Evolutionary conservation across 2,113 vertebrate genomes (phyloP), one percentile per base, ranked within the genome.

Genomic region (Talpa occidentalis): DNA sequence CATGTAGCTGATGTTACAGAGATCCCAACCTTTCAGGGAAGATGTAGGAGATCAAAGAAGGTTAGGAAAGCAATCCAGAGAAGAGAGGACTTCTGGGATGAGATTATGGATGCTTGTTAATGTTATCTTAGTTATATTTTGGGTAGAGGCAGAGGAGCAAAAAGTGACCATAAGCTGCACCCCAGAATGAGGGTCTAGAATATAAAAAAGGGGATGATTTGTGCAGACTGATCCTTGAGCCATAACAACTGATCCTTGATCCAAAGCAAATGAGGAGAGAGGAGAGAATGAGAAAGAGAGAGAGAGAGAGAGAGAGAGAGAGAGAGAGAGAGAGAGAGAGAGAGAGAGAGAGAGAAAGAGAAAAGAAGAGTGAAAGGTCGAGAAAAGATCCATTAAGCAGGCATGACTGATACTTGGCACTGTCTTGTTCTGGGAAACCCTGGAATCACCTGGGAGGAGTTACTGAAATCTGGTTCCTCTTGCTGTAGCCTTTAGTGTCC

Each of bases 101-200:
- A 93, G 40, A 91, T 95, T 78, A 81, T 1, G 60, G 44, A 6
- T 12, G 28, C 47, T 76, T 72, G 62, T 49, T 62, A 67, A 80
- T 86, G 60, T 93, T 83, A 94, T 82, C 91, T 95, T 86, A 82
- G 72, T 88, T 42, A 37, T 73, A 66, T 66, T 95, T 93, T 95
- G 40, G 59, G 37, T 37, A 80, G 59, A 97, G 44, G 40, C 59
- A 76, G 93, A 91, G 88, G 37, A 95, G 32, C 40, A 74, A 69
- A 92, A 64, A 22, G 5, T 40, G 49, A 37, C 72, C 8, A 4
- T 85, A 28, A 83, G 74, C n/a, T n/a, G n/a, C n/a, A n/a, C n/a
- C n/a, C n/a, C n/a, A n/a, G n/a, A n/a, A n/a, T 69, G 52, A 62
- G 64, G 73, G 35, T 2, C 16, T 52, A 32, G 28, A 62, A 62